These are phyloP conservation scores for Holocentrus rufus DNA, from an alignment of 2,797 vertebrate genomes.

Conservation along the genomic window DNA sequence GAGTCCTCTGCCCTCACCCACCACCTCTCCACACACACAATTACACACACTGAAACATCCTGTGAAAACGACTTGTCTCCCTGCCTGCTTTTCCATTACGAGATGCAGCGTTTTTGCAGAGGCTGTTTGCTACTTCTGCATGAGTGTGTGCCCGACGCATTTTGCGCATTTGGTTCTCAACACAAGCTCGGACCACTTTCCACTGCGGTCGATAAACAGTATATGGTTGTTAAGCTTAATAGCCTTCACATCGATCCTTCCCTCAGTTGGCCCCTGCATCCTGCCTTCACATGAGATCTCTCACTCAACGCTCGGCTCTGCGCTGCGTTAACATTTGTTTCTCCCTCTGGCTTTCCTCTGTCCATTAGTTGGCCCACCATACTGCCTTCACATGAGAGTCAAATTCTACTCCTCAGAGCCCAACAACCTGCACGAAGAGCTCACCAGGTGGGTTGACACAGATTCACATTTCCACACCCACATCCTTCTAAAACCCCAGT, in stretches of 20 bases:
- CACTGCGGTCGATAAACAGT: too few species aligned
- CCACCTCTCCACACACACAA: background rate
- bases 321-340: background rate
- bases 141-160: too few species aligned
- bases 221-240: too few species aligned
- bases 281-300: too few species aligned
- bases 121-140: background rate
- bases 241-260: too few species aligned
- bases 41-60: background rate
- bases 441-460: slow-evolving; percentile 86
- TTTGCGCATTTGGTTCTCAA: too few species aligned
- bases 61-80: background rate
- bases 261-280: too few species aligned
- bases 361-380: slow-evolving; percentile 91
- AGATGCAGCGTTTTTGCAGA: background rate
- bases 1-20: background rate
- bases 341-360: background rate
- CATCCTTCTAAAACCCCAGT: background rate
- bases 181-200: too few species aligned
- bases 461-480: background rate
- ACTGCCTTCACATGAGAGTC: slow-evolving; percentile 97
- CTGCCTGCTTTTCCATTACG: background rate
- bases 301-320: too few species aligned
- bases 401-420: slow-evolving; percentile 99
- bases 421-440: slow-evolving; percentile 96